Evolutionary conservation across 1,140 invertebrate species (phyloP).

Genomic region (Penaeus chinensis): DNA sequence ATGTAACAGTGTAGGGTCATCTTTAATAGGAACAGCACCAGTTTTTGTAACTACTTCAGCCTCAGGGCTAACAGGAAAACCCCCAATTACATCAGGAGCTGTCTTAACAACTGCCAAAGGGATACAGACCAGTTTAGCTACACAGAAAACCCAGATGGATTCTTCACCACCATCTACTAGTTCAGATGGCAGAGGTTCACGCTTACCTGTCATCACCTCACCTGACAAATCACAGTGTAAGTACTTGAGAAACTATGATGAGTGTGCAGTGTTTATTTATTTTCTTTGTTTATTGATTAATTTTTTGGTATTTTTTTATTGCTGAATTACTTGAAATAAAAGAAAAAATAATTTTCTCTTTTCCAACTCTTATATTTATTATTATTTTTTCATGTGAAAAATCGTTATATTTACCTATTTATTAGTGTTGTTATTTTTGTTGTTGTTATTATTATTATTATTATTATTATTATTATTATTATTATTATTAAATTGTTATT

Average conservation of each 20-base stretch:
- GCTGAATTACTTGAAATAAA: no score
- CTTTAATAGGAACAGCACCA: constrained; percentile 33
- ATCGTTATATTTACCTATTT: no score
- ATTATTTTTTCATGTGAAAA: no score
- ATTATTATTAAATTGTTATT: no score
- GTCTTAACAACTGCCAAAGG: constrained; percentile 42
- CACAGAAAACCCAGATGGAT: constrained; percentile 31
- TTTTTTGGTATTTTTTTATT: no score
- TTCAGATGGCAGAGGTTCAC: neutral
- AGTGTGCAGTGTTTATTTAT: neutral
- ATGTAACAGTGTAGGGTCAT: constrained; percentile 9
- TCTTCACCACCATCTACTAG: neutral
- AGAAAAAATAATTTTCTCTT: no score
- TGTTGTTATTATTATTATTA: no score
- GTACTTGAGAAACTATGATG: neutral
- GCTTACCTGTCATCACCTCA: neutral
- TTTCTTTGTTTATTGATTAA: neutral
- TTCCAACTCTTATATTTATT: no score
- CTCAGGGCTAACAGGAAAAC: constrained; percentile 1
- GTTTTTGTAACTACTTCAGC: constrained; percentile 14
- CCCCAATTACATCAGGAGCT: constrained; percentile 32
- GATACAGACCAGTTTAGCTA: constrained; percentile 1
- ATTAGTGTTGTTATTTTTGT: no score
- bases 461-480: no score
- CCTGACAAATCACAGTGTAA: constrained; percentile 41